Base-by-base conservation (phyloP, 2,797 vertebrate species). In the Parauchenoglanis ngamensis region DNA sequence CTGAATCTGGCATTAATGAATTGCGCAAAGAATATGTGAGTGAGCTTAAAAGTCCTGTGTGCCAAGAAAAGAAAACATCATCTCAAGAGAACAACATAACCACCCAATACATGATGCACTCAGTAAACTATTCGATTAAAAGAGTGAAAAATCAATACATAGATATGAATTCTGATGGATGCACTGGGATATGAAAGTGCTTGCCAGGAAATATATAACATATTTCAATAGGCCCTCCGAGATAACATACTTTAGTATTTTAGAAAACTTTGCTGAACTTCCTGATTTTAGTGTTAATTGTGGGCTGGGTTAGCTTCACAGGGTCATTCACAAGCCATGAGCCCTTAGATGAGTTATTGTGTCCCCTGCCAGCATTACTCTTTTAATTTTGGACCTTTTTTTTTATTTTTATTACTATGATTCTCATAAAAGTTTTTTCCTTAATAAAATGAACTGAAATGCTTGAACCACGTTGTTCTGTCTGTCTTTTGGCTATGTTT, bases 71-170 rank as follows among this genome's bases (percentile, higher is more conserved):
- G 56, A 40, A 76, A 78, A 67, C 52, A 78, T 46, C n/a, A 31
- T 68, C 82, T 70, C 6, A 10, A 72, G 31, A 72, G 28, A 70
- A 57, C 57, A 72, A 70, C 40, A 78, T 31, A 68, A 84, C 86
- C 31, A 15, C 15, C 11, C 35, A 54, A 84, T 25, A 79, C 63
- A 76, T 28, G 35, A 78, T 19, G 15, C n/a, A 87, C 31, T 82
- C 54, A 28, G 31, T 46, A 57, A 46, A 65, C 19, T 72, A 72
- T 87, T 85, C 52, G 4, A 49, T 40, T 72, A 23, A 70, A 61
- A 80, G 44, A 79, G 44, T 70, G 40, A 72, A 70, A 57, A 80
- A 85, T 84, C 83, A 57, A 80, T 87, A 23, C 11, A 21, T 57
- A 61, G 40, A 72, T 79, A 72, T 52, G 54, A 59, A 52, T 72